Evolutionary conservation across 1,140 invertebrate species (phyloP).

Genomic region (Ips nitidus): DNA sequence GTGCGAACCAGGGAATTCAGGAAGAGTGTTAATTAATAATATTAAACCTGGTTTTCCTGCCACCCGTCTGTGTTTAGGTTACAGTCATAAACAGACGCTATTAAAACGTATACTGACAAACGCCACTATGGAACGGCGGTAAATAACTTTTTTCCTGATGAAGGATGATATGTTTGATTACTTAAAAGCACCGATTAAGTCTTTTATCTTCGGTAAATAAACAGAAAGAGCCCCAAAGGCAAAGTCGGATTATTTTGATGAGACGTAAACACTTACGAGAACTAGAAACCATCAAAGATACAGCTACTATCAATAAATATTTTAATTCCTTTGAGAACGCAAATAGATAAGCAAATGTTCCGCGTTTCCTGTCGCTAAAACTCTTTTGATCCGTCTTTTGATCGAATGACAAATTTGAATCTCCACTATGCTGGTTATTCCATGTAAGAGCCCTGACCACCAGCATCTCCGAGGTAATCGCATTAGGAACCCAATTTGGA

Average conservation of each 20-base stretch:
- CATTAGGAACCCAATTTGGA: no score
- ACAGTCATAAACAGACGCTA: slow-evolving; percentile 33
- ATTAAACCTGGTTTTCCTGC: not conserved
- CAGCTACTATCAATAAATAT: slow-evolving; percentile 49
- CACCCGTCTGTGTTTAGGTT: slow-evolving; percentile 32
- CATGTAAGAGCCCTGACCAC: no score
- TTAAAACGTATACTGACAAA: slow-evolving; percentile 37
- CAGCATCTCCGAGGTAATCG: no score
- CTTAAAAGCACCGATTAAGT: slow-evolving; percentile 48
- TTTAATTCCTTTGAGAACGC: slow-evolving; percentile 47
- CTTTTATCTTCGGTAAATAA: slow-evolving; percentile 49
- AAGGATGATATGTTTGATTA: slow-evolving; percentile 48
- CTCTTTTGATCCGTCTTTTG: slow-evolving; percentile 18
- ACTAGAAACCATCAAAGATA: slow-evolving; percentile 48
- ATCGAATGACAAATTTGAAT: no score
- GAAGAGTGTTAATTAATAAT: no score
- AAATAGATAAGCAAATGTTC: slow-evolving; percentile 48
- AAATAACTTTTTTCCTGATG: slow-evolving; percentile 38
- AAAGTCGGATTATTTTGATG: slow-evolving; percentile 46
- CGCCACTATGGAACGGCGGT: slow-evolving; percentile 24
- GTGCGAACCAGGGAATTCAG: no score
- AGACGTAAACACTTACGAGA: slow-evolving; percentile 46
- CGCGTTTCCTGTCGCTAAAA: slow-evolving; percentile 42
- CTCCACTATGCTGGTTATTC: no score
- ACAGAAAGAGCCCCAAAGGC: slow-evolving; percentile 37